Conservation (phyloP, 2,113 vertebrate genomes). For the Coturnix japonica region DNA sequence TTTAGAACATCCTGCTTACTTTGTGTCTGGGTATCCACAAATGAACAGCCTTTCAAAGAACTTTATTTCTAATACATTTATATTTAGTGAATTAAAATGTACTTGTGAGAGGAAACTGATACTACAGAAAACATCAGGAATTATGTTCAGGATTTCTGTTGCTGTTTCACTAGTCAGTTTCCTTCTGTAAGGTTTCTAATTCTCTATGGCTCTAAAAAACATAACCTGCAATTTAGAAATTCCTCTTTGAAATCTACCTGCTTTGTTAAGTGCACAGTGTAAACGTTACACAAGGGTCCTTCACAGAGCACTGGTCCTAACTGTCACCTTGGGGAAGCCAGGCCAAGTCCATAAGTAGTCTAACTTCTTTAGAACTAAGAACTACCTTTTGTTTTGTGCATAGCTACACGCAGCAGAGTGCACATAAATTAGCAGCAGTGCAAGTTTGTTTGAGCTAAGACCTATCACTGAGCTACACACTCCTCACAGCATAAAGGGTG, state of each 20-base stretch:
- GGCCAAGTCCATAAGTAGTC: background rate
- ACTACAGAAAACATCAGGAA: background rate
- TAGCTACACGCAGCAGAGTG: background rate
- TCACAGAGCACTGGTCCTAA: background rate
- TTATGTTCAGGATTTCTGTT: background rate
- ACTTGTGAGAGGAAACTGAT: background rate
- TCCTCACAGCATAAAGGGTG: background rate
- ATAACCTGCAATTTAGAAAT: background rate
- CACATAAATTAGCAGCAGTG: background rate
- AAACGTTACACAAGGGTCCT: background rate
- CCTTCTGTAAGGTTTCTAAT: background rate
- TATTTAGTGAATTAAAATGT: background rate
- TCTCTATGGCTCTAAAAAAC: background rate
- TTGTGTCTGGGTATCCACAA: background rate
- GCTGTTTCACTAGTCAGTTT: background rate
- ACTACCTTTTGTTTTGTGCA: background rate
- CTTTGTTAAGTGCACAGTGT: fast-evolving
- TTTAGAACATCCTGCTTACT: background rate
- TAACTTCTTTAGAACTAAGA: background rate
- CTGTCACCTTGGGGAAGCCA: background rate
- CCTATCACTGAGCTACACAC: background rate
- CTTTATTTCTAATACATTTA: background rate
- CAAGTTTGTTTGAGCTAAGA: background rate
- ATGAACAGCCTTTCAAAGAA: background rate
- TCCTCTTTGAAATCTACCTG: background rate